phyloP scores from a whole-genome alignment of 2,888 invertebrate genomes.

The Euproctis similis region DNA sequence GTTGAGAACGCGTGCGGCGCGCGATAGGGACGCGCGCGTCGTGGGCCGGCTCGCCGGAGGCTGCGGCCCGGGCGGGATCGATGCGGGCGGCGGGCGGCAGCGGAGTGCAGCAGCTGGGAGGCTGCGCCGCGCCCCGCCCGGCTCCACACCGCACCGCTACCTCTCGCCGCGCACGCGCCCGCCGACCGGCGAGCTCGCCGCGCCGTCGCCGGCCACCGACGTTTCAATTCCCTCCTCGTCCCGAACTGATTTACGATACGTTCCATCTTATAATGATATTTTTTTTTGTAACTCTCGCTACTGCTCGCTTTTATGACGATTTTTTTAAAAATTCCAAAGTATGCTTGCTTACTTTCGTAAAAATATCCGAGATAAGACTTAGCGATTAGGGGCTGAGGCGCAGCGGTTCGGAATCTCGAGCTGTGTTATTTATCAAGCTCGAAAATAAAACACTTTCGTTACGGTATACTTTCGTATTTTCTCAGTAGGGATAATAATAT shows the following conservation, averaged over 20 bases:
- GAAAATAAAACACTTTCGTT: conserved; percentile 17
- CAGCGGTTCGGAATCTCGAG: conserved; percentile 5
- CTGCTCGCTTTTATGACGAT: conserved; percentile 12
- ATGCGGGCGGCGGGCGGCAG: conserved; percentile 73
- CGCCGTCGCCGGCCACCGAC: conserved; percentile 34
- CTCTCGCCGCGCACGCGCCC: conserved; percentile 21
- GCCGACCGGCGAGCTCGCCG: conserved; percentile 26
- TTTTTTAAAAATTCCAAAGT: no score
- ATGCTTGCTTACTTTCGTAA: conserved; percentile 7
- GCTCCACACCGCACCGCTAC: conserved; percentile 21
- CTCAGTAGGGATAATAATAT: no score
- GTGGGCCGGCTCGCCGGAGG: conserved; percentile 46
- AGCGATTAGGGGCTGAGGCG: conserved; percentile 8
- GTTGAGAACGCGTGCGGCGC: conserved; percentile 45
- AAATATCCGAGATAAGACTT: conserved; percentile 12
- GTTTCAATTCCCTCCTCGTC: conserved; percentile 58
- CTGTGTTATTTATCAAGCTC: conserved; percentile 13
- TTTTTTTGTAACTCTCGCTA: conserved; percentile 18
- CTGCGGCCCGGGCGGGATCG: conserved; percentile 65
- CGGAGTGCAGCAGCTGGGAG: conserved; percentile 67
- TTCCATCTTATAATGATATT: conserved; percentile 32
- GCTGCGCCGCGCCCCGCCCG: conserved; percentile 56
- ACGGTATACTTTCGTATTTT: conserved; percentile 1
- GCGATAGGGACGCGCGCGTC: conserved; percentile 48
- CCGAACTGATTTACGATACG: conserved; percentile 58